These are phyloP conservation scores for Solenopsis invicta DNA, from an alignment of 1,140 invertebrate species.

Conservation along the genomic window DNA sequence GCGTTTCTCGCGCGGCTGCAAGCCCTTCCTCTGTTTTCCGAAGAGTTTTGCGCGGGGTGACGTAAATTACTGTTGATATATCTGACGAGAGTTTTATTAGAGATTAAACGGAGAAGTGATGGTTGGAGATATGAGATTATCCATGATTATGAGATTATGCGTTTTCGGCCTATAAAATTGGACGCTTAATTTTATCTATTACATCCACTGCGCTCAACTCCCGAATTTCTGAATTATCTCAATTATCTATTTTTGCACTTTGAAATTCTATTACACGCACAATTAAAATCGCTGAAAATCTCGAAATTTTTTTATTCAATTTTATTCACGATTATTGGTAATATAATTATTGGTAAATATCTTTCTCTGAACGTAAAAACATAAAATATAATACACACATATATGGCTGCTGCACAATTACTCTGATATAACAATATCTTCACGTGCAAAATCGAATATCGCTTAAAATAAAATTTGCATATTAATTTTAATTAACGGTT, in stretches of 20 bases:
- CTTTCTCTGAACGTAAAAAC: neutral
- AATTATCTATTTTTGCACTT: neutral
- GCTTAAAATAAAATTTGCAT: neutral
- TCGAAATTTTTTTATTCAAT: neutral
- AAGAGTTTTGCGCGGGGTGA: slow-evolving; percentile 32
- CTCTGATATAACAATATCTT: neutral
- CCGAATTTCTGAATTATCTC: neutral
- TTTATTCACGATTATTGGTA: neutral
- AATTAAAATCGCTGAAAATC: neutral
- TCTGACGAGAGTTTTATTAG: slow-evolving; percentile 47
- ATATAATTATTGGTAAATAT: neutral
- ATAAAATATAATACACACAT: neutral
- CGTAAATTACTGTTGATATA: slow-evolving; percentile 49
- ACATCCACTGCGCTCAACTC: neutral
- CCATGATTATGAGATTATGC: neutral
- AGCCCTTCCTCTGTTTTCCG: slow-evolving; percentile 17
- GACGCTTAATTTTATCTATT: slow-evolving; percentile 23
- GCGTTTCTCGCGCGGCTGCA: slow-evolving; percentile 18
- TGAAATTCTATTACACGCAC: neutral
- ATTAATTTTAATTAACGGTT: neutral
- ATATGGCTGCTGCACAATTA: neutral
- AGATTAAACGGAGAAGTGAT: slow-evolving; percentile 49
- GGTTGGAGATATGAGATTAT: slow-evolving; percentile 30
- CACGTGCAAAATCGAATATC: neutral
- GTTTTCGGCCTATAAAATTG: slow-evolving; percentile 16